Conservation (phyloP, 2,797 vertebrate genomes). For the Eutrigla gurnardus region DNA sequence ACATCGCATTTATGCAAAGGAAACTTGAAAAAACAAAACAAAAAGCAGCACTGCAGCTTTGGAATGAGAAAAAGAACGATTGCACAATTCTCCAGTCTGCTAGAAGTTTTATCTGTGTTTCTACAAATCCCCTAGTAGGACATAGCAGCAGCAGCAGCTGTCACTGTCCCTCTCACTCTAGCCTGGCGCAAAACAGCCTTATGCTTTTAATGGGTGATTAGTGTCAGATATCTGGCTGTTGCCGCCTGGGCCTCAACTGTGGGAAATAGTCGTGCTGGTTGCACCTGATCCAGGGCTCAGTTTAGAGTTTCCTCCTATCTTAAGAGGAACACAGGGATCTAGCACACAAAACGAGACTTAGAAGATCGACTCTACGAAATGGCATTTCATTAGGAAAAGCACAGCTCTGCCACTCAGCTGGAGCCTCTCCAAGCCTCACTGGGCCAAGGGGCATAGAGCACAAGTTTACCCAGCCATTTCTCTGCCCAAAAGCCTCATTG, state of each 20-base stretch:
- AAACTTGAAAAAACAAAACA: constrained; percentile 41
- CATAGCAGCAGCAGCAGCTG: constrained; percentile 81
- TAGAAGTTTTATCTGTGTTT: constrained; percentile 60
- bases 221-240: constrained; percentile 85
- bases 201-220: constrained; percentile 87
- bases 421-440: constrained; percentile 30
- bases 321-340: constrained; percentile 68
- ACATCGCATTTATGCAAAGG: constrained; percentile 34
- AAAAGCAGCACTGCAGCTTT: constrained; percentile 37
- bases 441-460: constrained; percentile 34
- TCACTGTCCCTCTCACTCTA: constrained; percentile 52
- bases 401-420: constrained; percentile 36
- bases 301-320: constrained; percentile 79
- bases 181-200: constrained; percentile 73
- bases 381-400: constrained; percentile 71
- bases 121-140: constrained; percentile 74
- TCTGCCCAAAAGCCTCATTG: constrained; percentile 39
- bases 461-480: constrained; percentile 29
- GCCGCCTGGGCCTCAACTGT: constrained; percentile 77
- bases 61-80: constrained; percentile 36
- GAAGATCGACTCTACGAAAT: constrained; percentile 62
- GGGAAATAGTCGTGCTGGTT: constrained; percentile 80
- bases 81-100: constrained; percentile 55
- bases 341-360: constrained; percentile 58
- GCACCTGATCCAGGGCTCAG: constrained; percentile 82